Conservation (phyloP, 2,888 invertebrate genomes). For the Oscheius sp. region DNA sequence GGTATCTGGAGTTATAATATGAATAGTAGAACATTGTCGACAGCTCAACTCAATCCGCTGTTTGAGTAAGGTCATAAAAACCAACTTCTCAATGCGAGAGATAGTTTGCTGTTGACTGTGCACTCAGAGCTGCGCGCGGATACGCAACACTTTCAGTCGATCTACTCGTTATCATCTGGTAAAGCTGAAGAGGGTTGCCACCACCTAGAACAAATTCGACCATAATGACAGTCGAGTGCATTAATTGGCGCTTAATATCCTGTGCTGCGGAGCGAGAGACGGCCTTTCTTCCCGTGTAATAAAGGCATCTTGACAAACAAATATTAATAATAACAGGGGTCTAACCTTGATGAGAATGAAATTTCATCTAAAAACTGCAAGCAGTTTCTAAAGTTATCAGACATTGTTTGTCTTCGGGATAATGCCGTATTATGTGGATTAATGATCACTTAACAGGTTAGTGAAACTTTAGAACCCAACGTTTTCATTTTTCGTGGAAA, state of each 20-base stretch:
- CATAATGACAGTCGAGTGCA: constrained; percentile 24
- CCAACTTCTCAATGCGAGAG: constrained; percentile 26
- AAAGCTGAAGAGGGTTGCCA: background rate
- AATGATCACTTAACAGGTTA: too few relatives aligned
- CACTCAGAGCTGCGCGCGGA: constrained; percentile 23
- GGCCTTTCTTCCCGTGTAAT: background rate
- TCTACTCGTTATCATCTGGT: constrained; percentile 9
- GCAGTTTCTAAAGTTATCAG: too few relatives aligned
- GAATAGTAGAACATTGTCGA: background rate
- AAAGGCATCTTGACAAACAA: background rate
- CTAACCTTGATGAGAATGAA: too few relatives aligned
- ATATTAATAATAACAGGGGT: background rate
- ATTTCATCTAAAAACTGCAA: too few relatives aligned
- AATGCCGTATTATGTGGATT: too few relatives aligned
- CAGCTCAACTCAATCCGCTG: constrained; percentile 11
- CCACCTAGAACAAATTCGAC: background rate
- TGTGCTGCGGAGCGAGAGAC: constrained; percentile 9
- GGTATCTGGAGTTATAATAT: background rate
- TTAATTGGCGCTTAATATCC: constrained; percentile 19
- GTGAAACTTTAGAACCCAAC: too few relatives aligned
- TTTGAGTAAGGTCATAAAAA: constrained; percentile 27
- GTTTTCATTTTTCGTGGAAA: too few relatives aligned
- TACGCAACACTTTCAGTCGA: constrained; percentile 21
- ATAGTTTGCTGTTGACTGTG: constrained; percentile 28
- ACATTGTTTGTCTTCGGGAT: too few relatives aligned